Conservation (phyloP, 2,113 vertebrate species). For the Gymnocephalus cernua region DNA sequence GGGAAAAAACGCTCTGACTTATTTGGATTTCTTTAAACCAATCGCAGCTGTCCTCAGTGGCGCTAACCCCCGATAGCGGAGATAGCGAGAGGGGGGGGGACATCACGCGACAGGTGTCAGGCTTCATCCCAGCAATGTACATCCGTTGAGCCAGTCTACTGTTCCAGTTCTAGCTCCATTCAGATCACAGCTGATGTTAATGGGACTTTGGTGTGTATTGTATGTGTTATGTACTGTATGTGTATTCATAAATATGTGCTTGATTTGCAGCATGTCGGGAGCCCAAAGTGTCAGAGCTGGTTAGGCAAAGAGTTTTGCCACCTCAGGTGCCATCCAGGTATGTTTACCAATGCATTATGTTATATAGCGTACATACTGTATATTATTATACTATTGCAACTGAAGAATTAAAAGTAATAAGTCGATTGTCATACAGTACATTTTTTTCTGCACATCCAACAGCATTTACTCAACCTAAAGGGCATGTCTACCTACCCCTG, state of each 20-base stretch:
- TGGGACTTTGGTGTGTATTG: not conserved
- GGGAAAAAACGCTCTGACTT: too few species aligned
- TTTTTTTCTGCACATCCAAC: constrained; percentile 4
- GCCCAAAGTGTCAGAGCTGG: constrained; percentile 96
- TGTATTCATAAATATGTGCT: constrained; percentile 3
- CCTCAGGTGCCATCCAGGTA: constrained; percentile 92
- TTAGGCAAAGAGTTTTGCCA: constrained; percentile 91
- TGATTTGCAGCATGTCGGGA: constrained; percentile 92
- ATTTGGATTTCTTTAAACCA: too few species aligned
- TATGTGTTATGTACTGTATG: not conserved
- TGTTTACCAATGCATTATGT: not conserved
- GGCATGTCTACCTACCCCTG: not conserved
- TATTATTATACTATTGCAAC: not conserved
- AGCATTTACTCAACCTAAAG: not conserved
- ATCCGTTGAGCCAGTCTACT: too few species aligned
- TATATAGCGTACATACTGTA: not conserved
- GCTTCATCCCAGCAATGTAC: too few species aligned
- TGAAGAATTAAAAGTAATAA: not conserved
- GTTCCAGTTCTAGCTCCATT: not conserved
- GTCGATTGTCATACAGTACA: not conserved
- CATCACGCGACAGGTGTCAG: too few species aligned
- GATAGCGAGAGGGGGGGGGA: too few species aligned
- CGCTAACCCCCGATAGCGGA: too few species aligned
- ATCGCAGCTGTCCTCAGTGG: too few species aligned
- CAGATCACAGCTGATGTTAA: not conserved